Evolutionary conservation across 2,797 vertebrate species (phyloP), one percentile per base, ranked within the genome.

Genomic region (Onychomys arenicola): DNA sequence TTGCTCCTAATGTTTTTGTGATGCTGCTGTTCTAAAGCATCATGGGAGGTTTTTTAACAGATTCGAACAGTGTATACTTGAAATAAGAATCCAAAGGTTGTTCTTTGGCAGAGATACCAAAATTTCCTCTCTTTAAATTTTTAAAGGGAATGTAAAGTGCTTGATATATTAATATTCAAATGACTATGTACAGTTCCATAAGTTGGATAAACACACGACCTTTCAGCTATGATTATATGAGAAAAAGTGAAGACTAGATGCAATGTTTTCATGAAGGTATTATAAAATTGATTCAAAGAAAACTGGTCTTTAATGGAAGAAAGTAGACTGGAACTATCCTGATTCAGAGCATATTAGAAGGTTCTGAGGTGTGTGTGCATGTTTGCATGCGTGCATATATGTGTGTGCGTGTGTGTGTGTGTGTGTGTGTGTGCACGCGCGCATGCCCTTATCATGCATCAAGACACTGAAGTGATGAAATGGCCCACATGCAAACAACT

Each of bases 271-370:
- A 11, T 71, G 14, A 96, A 84, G 40, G 8, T 65, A 55, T 88
- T 76, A 81, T 86, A 95, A 95, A 96, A 85, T 71, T 59, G 89
- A 37, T 95, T 93, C 95, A 63, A 80, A 34, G 75, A 85, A 93
- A 96, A 67, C 23, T 2, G 10, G 9, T 73, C 52, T 86, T 95
- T 43, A 46, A 5, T 57, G 40, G 69, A 77, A 96, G 13, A 55
- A 55, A 55, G 52, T 55, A 55, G 52, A 55, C 52, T 55, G 52
- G 16, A 55, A 55, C 52, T 61, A 61, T 61, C 59, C 59, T 61
- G 59, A 61, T 61, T 61, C 59, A 61, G 59, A 61, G 59, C 23
- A 61, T 61, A 61, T 61, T 23, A 61, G 59, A 61, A 61, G 7
- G 59, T 61, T 25, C 59, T 61, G 59, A 61, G 23, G 59, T 27